Base-by-base conservation (phyloP, 92 coral and sea anemone species). In the Palythoa grandiflora region DNA sequence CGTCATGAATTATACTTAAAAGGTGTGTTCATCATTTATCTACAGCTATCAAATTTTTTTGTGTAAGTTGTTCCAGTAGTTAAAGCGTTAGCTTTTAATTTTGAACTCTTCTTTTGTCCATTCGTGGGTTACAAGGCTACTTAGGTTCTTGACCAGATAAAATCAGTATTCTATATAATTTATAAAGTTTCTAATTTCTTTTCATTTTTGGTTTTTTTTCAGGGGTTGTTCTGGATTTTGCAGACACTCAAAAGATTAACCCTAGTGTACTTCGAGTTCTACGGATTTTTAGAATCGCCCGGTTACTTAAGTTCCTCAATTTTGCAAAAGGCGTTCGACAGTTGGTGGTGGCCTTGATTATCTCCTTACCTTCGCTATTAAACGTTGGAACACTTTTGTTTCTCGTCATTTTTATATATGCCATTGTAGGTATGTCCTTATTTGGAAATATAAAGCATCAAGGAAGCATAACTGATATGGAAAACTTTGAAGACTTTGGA, bases 291-390 rank as follows among this genome's bases (percentile, higher is more conserved):
- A 87, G 99, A 92, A 92, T 96, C 71, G 98, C 99, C 50, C 90
- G 99, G 75, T 84, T 96, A 75, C 92, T 97, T 9, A 88, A 98
- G 79, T 94, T 95, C 9, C 90, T 97, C 4, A 95, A 93, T 90
- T 96, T 95, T 73, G 99, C 99, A 76, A 95, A 96, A 75, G 97
- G 99, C 68, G 93, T 96, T 68, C 98, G 99, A 2, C 98, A 95
- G 68, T 91, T 96, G 3, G 90, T 96, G 5, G 95, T 95, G 9
- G 98, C 98, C 2, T 84, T 96, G 35, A 94, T 96, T 78, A 89
- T 96, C 9, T 96, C 98, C 17, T 86, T 96, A 21, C 98, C 98
- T 10, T 96, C 98, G 12, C 89, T 96, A 17, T 89, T 96, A 87
- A 96, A 96, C 83, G 89, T 96, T 70, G 98, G 98, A 65, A 92